Conservation (phyloP, 23 tunicate genomes). For the Ciona savignyi region DNA sequence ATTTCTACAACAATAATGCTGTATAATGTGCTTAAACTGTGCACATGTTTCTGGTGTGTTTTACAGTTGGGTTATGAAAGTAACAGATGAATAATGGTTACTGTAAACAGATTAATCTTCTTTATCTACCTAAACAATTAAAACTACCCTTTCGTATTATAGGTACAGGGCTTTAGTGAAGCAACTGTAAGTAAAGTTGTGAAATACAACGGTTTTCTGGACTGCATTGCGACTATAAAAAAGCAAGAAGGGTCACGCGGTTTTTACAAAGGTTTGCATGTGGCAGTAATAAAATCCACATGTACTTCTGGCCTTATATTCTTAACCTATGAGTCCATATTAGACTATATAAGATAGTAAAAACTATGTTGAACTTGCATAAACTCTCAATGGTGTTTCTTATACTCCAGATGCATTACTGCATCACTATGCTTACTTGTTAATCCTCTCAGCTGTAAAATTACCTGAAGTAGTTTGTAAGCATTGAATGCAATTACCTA, state of each 20-base stretch:
- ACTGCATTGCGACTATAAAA: constrained; percentile 34
- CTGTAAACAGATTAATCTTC: background rate
- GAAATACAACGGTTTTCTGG: constrained; percentile 48
- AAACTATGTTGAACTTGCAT: too few relatives aligned
- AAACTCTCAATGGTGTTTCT: too few relatives aligned
- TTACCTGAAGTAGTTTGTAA: too few relatives aligned
- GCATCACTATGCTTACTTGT: background rate
- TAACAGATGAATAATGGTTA: too few relatives aligned
- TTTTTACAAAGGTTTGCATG: constrained; percentile 66
- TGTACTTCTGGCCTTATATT: constrained; percentile 68
- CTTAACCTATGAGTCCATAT: constrained; percentile 61
- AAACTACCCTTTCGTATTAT: background rate
- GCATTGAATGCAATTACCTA: too few relatives aligned
- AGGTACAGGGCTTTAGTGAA: constrained; percentile 80
- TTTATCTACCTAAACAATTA: background rate
- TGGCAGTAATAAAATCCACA: constrained; percentile 70
- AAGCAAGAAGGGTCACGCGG: constrained; percentile 57
- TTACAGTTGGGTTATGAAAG: too few relatives aligned
- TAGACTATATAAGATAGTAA: too few relatives aligned
- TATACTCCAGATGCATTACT: too few relatives aligned
- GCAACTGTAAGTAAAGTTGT: constrained; percentile 60
- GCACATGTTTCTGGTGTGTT: background rate
- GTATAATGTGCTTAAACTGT: too few relatives aligned
- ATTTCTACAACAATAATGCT: too few relatives aligned
- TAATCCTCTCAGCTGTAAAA: too few relatives aligned